Conservation (phyloP, 2,797 vertebrate genomes). For the Hydrocynus forskahlii region DNA sequence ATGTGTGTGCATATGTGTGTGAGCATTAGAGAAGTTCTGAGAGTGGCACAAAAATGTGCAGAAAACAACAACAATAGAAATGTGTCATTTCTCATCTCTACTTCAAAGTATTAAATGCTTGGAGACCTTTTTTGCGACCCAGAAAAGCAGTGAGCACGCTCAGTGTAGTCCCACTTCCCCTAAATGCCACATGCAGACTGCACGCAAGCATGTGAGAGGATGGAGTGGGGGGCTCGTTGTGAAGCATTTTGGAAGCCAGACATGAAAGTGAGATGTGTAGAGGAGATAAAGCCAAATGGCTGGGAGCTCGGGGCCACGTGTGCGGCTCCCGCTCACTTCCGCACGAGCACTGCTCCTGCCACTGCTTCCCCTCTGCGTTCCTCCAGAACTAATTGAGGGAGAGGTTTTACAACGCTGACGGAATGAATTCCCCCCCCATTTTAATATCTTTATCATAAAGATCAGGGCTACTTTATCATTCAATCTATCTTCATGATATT, state of each 20-base stretch:
- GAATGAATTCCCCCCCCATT: slow-evolving; percentile 21
- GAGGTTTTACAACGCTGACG: slow-evolving; percentile 21
- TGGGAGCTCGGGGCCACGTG: slow-evolving; percentile 38
- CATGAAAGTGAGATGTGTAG: slow-evolving; percentile 53
- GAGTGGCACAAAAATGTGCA: background rate
- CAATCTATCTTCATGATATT: slow-evolving; percentile 50
- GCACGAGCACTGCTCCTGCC: no score
- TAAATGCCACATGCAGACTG: background rate
- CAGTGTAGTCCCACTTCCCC: background rate
- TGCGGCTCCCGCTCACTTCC: background rate
- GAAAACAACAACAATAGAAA: background rate
- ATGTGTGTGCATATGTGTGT: background rate
- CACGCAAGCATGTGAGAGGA: background rate
- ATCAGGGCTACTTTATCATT: slow-evolving; percentile 42
- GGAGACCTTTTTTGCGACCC: background rate
- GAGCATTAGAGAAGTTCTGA: background rate
- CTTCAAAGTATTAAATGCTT: background rate
- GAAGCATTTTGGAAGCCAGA: slow-evolving; percentile 47
- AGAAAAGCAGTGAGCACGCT: background rate
- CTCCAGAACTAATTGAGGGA: slow-evolving; percentile 32
- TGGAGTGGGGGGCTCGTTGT: slow-evolving; percentile 26
- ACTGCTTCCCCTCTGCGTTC: background rate
- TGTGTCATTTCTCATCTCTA: background rate
- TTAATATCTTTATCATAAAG: slow-evolving; percentile 48
- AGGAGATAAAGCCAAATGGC: slow-evolving; percentile 45